phyloP scores from a whole-genome alignment of 2,113 vertebrate genomes.

The Oncorhynchus clarkii region DNA sequence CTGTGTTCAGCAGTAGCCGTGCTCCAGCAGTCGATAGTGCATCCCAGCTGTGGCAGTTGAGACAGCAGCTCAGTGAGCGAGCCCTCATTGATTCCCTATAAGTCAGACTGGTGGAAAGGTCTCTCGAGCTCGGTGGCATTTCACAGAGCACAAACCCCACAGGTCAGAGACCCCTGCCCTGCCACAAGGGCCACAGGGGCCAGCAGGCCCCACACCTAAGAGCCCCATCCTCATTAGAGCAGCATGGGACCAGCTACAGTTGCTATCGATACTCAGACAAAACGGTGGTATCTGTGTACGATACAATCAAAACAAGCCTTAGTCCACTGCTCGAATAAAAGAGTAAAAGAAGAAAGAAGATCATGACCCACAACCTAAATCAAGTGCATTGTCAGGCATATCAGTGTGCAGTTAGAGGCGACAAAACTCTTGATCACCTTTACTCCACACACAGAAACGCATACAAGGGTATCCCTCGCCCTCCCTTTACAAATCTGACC shows the following conservation, averaged over 20 bases:
- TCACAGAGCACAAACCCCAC: slow-evolving; percentile 33
- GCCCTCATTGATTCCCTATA: slow-evolving; percentile 58
- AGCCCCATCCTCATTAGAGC: slow-evolving; percentile 33
- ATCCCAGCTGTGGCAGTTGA: slow-evolving; percentile 31
- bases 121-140: slow-evolving; percentile 54
- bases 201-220: slow-evolving; percentile 2
- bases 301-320: not conserved
- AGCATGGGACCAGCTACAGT: slow-evolving; percentile 37
- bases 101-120: slow-evolving; percentile 47
- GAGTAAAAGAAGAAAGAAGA: not conserved
- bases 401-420: not conserved
- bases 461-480: too few relatives aligned
- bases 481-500: too few relatives aligned
- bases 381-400: not conserved
- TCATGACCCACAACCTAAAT: not conserved
- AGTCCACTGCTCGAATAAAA: not conserved
- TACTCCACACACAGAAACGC: too few relatives aligned
- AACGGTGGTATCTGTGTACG: not conserved
- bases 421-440: too few relatives aligned
- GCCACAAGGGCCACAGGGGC: not conserved
- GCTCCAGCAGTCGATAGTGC: slow-evolving; percentile 39
- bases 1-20: not conserved
- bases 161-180: slow-evolving; percentile 47
- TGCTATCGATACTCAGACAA: slow-evolving; percentile 27
- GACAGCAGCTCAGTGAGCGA: slow-evolving; percentile 36